Base-by-base conservation (phyloP, 2,888 invertebrate species). In the Dolomedes plantarius region DNA sequence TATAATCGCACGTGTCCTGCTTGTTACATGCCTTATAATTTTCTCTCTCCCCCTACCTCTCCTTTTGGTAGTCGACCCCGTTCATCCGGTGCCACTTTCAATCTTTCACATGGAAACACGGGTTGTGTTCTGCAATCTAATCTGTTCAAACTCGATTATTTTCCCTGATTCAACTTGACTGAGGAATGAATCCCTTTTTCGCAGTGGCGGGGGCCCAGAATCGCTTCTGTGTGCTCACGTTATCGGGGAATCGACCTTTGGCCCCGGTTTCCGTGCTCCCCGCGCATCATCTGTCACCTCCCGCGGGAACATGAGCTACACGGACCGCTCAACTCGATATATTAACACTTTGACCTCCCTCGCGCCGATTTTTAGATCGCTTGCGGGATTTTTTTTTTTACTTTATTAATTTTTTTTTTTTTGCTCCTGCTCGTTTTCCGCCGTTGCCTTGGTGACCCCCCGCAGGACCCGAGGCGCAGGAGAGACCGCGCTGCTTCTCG, bases 341-440 rank as follows among this genome's bases (percentile, higher is more conserved):
- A 85, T 85, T 77, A 85, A 85, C 83, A 85, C 83, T 77, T 68
- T 85, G 83, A 77, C 83, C 83, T 85, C 76, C 76, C 81, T 74
- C 81, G 19, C 67, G 50, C 67, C 32, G 32, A 67, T 74, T 74
- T 74, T 69, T 68, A 74, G 32, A 67, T 67, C 71, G 68, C 74
- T 41, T 19, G 31, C 67, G 7, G 56, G 23, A 23, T 56, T 56
- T 56, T 23, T 23, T n/a, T n/a, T n/a, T 7, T 36, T 36, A 36
- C 5, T 7, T 36, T 36, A 36, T 36, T 36, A 7, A 7, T 36
- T 36, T 36, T 7, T 36, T 36, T 11, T 7, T 36, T 36, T 11
- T 36, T 36, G 16, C 56, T 56, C 56, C 56, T 56, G 56, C 56
- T 56, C 56, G 56, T 56, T 56, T 56, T 56, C 56, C 23, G 56